Base-by-base conservation (phyloP, 2,113 vertebrate species). In the Genyomyrus donnyi region DNA sequence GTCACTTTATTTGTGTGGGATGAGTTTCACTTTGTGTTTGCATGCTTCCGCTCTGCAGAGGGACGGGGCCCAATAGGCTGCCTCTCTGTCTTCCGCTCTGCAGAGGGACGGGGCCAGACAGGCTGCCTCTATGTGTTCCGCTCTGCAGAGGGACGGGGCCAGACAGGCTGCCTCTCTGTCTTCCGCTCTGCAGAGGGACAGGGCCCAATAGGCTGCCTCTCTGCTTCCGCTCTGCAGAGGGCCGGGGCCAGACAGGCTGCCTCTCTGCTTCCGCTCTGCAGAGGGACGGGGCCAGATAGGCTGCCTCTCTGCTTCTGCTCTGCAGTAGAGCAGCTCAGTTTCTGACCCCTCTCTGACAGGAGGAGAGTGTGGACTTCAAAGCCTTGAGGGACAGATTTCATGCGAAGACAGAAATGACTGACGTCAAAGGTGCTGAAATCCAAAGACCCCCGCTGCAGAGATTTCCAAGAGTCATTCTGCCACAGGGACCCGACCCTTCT, bases 331-430 rank as follows among this genome's bases (percentile, higher is more conserved):
- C 56, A 66, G 39, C 91, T 88, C 50, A 89, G 85, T 90, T 9
- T 89, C 74, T 91, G 27, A 91, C 45, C 58, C 87, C 35, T 93
- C 91, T 66, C 92, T 89, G 8, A 89, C 92, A 96, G 96, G 95
- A 42, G 92, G 95, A 96, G 58, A 93, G 13, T 19, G 19, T 95
- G 11, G 95, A 96, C 39, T 92, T 96, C 31, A 96, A 94, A 92
- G 94, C 95, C 91, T 92, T 96, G 90, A 93, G 93, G 92, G 94
- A 94, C 74, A 94, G 39, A 88, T 96, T 96, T 93, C 94, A 91
- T 90, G 88, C 52, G 85, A 90, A 91, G 45, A 45, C 90, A 91
- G 90, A 90, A 87, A 90, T 90, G 88, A 91, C 62, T 0, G 89
- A 91, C 45, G 85, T 90, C 89, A 92, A 92, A 92, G 93, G 92